These are phyloP conservation scores for Pangasius mekongensis DNA, from an alignment of 2,797 vertebrate species.

Conservation along the genomic window DNA sequence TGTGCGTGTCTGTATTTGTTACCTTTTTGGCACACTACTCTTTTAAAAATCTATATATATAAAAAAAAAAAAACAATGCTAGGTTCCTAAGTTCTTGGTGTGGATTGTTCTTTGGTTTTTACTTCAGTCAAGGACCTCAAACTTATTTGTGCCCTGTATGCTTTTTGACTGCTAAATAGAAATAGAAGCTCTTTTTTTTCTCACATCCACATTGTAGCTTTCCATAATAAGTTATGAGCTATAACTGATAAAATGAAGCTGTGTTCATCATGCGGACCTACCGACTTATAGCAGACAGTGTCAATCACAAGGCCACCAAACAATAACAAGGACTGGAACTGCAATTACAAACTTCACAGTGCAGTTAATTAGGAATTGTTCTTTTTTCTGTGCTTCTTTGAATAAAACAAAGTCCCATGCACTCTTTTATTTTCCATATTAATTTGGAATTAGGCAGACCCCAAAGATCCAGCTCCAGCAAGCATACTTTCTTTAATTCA, in stretches of 20 bases:
- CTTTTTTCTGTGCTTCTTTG: not conserved
- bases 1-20: conserved; percentile 24
- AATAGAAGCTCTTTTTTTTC: conserved; percentile 17
- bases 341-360: conserved; percentile 8
- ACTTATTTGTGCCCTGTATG: conserved; percentile 37
- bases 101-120: conserved; percentile 32
- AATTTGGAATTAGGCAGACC: conserved; percentile 26
- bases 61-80: not conserved
- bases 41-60: conserved; percentile 18
- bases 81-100: not conserved
- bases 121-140: conserved; percentile 42
- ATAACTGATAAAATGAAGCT: not conserved
- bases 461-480: conserved; percentile 29
- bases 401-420: conserved; percentile 11
- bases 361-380: not conserved
- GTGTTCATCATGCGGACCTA: not conserved
- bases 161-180: conserved; percentile 35
- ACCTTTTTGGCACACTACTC: conserved; percentile 38
- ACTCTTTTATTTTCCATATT: conserved; percentile 8
- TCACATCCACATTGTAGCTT: not conserved
- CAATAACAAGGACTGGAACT: not conserved
- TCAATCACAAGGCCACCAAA: not conserved
- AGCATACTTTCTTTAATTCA: conserved; percentile 48
- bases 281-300: not conserved
- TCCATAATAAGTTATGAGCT: not conserved